phyloP scores from a whole-genome alignment of 2,113 vertebrate species.

The Sapayoa aenigma region DNA sequence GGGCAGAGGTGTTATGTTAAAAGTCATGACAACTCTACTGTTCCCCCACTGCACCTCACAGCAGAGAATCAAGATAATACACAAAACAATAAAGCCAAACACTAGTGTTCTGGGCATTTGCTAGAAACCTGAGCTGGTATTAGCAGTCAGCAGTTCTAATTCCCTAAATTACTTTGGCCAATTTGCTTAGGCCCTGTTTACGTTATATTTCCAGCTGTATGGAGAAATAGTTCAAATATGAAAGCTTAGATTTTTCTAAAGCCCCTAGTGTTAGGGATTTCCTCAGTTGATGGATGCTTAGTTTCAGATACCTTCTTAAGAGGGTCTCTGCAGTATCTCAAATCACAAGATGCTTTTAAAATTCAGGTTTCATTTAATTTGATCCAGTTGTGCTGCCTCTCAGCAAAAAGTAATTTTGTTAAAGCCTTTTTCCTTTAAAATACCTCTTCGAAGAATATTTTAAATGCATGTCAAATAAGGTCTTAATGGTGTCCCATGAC shows the following conservation, averaged over 20 bases:
- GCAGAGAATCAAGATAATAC: background rate
- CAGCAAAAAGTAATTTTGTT: background rate
- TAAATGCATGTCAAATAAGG: background rate
- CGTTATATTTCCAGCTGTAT: constrained; percentile 18
- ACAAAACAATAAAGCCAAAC: background rate
- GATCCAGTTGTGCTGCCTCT: background rate
- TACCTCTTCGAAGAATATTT: background rate
- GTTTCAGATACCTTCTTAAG: constrained; percentile 16
- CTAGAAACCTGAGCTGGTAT: constrained; percentile 29
- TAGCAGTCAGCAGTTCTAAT: constrained; percentile 21
- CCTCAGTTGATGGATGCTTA: background rate
- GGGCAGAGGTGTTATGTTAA: background rate
- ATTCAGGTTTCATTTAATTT: constrained; percentile 13
- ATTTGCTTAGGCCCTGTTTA: constrained; percentile 3
- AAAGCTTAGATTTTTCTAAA: constrained; percentile 29
- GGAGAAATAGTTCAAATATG: background rate
- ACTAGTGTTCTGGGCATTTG: background rate
- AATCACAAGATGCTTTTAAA: constrained; percentile 38
- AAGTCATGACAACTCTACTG: background rate
- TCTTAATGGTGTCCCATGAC: background rate
- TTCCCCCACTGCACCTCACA: background rate
- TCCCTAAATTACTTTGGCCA: constrained; percentile 4
- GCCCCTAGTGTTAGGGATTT: constrained; percentile 7
- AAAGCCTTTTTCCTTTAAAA: background rate
- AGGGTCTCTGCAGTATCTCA: constrained; percentile 2